phyloP scores from a whole-genome alignment of 2,888 invertebrate genomes.

The Andrena dorsata region DNA sequence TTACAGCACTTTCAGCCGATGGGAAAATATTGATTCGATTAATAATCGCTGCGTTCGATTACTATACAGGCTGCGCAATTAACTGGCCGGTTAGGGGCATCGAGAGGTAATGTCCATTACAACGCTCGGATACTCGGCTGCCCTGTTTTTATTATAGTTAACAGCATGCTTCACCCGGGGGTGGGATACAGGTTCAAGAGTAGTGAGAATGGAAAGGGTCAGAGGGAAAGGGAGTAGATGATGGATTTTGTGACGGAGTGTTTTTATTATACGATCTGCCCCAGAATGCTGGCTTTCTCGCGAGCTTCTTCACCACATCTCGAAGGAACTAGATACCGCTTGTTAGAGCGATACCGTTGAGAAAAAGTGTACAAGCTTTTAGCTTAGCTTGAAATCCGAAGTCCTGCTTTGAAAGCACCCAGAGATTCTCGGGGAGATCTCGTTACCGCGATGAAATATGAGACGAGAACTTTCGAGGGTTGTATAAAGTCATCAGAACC shows the following conservation, averaged over 20 bases:
- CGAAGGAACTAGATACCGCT: not conserved
- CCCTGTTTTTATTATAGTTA: not conserved
- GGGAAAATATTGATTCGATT: conserved; percentile 20
- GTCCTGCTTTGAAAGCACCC: conserved; percentile 23
- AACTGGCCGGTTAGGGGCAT: not conserved
- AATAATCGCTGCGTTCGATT: conserved; percentile 10
- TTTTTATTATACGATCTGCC: too few species aligned
- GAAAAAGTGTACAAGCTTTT: conserved; percentile 19
- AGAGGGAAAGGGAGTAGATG: too few species aligned
- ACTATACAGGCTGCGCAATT: too few species aligned
- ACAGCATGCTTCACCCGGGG: too few species aligned
- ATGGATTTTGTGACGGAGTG: too few species aligned
- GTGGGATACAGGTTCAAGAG: too few species aligned
- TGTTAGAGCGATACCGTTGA: not conserved
- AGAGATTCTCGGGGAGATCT: conserved; percentile 34
- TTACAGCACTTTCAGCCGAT: not conserved
- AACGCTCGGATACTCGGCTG: not conserved
- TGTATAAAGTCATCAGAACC: conserved; percentile 69
- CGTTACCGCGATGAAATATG: conserved; percentile 52
- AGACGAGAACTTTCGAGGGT: conserved; percentile 45
- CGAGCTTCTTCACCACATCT: not conserved
- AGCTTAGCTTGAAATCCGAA: conserved; percentile 28
- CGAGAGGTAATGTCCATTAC: not conserved
- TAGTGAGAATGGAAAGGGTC: too few species aligned
- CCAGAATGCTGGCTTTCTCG: not conserved